phyloP scores from a whole-genome alignment of 2,797 vertebrate species.

The Urophycis tenuis region DNA sequence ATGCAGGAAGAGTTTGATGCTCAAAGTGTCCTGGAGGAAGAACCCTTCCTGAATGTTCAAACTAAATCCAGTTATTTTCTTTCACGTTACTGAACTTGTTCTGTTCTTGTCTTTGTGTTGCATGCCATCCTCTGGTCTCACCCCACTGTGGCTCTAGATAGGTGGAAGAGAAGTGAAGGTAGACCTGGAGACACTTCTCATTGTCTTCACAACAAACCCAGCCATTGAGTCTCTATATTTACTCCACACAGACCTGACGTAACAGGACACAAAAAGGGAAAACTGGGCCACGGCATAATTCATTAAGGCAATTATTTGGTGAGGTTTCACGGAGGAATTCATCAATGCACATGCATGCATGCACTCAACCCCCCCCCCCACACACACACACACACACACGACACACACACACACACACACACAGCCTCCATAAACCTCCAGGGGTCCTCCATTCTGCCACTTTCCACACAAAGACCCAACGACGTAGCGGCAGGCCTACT shows the following conservation, averaged over 20 bases:
- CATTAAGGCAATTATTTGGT: constrained; percentile 24
- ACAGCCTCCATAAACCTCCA: constrained; percentile 7
- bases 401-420: constrained; percentile 6
- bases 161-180: not conserved
- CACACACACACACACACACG: not conserved
- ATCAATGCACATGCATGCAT: constrained; percentile 1
- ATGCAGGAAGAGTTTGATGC: too few species aligned
- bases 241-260: not conserved
- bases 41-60: too few species aligned
- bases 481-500: not conserved
- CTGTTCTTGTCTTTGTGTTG: not conserved
- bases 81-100: not conserved
- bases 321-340: not conserved
- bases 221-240: not conserved
- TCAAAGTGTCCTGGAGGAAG: too few species aligned
- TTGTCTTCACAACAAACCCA: not conserved
- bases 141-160: not conserved
- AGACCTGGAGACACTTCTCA: not conserved
- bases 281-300: constrained; percentile 20
- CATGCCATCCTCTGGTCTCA: not conserved
- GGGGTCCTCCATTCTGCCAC: constrained; percentile 16
- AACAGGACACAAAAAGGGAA: constrained; percentile 11
- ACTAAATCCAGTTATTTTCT: not conserved
- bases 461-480: constrained; percentile 13
- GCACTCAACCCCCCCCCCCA: too few species aligned